These are phyloP conservation scores for Nematostella vectensis DNA, from an alignment of 92 coral and sea anemone genomes.

Conservation along the genomic window DNA sequence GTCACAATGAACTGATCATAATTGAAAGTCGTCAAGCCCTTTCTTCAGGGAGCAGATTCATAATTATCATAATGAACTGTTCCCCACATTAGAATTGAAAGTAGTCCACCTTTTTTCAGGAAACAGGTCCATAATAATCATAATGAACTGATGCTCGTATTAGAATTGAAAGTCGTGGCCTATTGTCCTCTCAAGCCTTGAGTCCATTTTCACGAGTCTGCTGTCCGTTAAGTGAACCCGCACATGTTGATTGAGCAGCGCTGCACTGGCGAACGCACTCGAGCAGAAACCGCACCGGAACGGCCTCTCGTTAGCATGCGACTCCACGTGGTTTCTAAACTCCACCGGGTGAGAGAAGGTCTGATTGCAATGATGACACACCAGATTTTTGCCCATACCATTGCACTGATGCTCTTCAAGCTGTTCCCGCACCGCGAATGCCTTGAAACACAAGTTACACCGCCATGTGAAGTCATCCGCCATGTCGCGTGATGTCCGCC, in stretches of 20 bases:
- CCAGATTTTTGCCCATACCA: slow-evolving; percentile 58
- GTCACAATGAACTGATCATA: too few relatives aligned
- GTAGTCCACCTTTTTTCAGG: too few relatives aligned
- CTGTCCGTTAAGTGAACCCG: slow-evolving; percentile 87
- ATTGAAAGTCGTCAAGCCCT: too few relatives aligned
- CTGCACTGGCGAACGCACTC: slow-evolving; percentile 81
- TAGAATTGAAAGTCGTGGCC: slow-evolving; percentile 46
- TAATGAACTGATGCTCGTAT: too few relatives aligned
- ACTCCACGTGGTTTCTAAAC: slow-evolving; percentile 89
- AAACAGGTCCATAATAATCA: too few relatives aligned
- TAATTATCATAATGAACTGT: too few relatives aligned
- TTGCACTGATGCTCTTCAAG: slow-evolving; percentile 79
- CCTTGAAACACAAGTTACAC: slow-evolving; percentile 87
- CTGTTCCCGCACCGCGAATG: slow-evolving; percentile 78
- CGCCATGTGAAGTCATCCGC: slow-evolving; percentile 82
- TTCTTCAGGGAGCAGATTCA: too few relatives aligned
- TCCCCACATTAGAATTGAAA: too few relatives aligned
- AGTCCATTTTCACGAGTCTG: slow-evolving; percentile 28
- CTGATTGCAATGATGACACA: slow-evolving; percentile 86
- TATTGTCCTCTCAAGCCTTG: slow-evolving; percentile 46
- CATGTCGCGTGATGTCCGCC: slow-evolving; percentile 42
- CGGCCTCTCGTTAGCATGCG: slow-evolving; percentile 93
- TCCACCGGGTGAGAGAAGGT: slow-evolving; percentile 73
- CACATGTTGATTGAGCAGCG: slow-evolving; percentile 83
- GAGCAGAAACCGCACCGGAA: slow-evolving; percentile 93